Percentiles rank a stretch among this genome's conserved stretches.
Evolutionary conservation across 2,113 vertebrate genomes (phyloP).

Genomic region (Coptodon bakossiorum): DNA sequence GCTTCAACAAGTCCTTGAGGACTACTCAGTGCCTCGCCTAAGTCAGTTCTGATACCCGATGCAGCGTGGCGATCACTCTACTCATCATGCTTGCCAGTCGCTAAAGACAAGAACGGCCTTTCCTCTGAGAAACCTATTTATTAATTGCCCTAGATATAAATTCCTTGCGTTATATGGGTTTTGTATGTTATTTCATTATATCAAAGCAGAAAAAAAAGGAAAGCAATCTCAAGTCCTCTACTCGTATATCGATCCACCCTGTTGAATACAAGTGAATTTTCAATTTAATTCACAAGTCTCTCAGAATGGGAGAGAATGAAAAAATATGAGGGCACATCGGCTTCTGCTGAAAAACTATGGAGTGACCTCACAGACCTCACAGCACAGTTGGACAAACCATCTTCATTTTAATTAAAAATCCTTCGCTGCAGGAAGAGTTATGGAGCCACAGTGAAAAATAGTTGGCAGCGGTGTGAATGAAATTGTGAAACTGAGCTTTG

Average conservation of each 20-base stretch:
- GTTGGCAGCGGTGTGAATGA: conserved; percentile 54
- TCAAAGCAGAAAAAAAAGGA: conserved; percentile 64
- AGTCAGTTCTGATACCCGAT: not conserved
- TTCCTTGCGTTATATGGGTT: conserved; percentile 62
- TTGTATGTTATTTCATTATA: conserved; percentile 62
- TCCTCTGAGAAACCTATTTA: conserved; percentile 52
- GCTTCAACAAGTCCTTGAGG: conserved; percentile 30
- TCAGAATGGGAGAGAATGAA: conserved; percentile 44
- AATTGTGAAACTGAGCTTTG: conserved; percentile 49
- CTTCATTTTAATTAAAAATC: conserved; percentile 74
- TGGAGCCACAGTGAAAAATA: conserved; percentile 53
- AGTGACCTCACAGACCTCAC: conserved; percentile 51
- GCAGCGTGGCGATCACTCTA: not conserved
- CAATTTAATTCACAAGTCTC: conserved; percentile 53
- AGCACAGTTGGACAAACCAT: conserved; percentile 54
- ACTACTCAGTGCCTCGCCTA: not conserved
- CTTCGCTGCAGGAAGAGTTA: conserved; percentile 65
- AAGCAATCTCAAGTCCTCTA: conserved; percentile 12
- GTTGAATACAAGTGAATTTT: conserved; percentile 53
- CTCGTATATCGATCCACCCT: conserved; percentile 25
- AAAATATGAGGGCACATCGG: conserved; percentile 29
- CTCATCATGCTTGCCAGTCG: not conserved
- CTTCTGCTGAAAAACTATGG: conserved; percentile 49
- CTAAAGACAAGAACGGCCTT: not conserved
- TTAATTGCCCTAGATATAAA: not conserved